Percentiles rank a stretch among this genome's conserved stretches.
Evolutionary conservation across 2,113 vertebrate species (phyloP).

Genomic region (Nycticryphes semicollaris): DNA sequence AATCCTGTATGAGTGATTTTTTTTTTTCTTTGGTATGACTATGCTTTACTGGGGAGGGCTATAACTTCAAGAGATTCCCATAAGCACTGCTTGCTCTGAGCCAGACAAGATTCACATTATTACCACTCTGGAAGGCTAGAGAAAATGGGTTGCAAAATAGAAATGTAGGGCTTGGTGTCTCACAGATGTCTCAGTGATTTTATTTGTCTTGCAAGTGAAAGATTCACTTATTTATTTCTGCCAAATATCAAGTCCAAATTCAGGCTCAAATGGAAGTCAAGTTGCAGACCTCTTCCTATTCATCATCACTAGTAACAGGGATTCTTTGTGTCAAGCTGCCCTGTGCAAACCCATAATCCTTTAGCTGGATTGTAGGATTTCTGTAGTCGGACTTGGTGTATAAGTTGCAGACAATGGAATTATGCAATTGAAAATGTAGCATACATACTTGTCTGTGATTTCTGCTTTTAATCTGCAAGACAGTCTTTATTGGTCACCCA

Average conservation of each 20-base stretch:
- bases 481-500: neutral
- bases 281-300: neutral
- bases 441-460: neutral
- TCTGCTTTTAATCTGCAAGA: neutral
- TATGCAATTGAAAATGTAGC: neutral
- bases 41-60: neutral
- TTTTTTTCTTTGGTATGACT: neutral
- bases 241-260: neutral
- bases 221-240: neutral
- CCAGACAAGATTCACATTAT: neutral
- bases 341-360: neutral
- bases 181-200: neutral
- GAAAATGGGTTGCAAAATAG: neutral
- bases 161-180: neutral
- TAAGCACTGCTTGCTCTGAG: neutral
- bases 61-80: neutral
- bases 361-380: neutral
- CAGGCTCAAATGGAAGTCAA: neutral
- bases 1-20: fast-evolving
- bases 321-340: neutral
- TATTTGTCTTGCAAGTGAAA: neutral
- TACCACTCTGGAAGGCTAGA: neutral
- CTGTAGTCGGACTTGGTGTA: neutral
- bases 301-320: neutral
- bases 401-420: neutral